These are phyloP conservation scores for Pseudorhombus dupliciocellatus DNA, from an alignment of 2,113 vertebrate genomes.

Conservation along the genomic window DNA sequence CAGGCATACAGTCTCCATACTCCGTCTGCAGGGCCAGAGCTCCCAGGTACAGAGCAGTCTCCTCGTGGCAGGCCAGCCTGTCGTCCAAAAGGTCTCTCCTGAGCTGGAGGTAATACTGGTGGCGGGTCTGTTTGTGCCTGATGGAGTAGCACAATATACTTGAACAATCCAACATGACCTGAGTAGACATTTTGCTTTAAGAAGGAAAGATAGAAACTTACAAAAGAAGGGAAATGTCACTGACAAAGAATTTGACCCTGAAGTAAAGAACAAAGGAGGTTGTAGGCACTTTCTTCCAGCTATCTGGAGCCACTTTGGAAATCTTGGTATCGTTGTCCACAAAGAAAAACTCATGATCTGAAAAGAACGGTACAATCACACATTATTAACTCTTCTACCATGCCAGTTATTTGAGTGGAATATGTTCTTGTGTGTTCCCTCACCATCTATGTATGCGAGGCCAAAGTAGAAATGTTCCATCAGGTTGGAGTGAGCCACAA, in stretches of 20 bases:
- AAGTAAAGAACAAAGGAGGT: constrained; percentile 87
- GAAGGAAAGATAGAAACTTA: constrained; percentile 74
- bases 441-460: constrained; percentile 89
- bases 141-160: not conserved
- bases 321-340: constrained; percentile 88
- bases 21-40: constrained; percentile 89
- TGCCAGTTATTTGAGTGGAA: not conserved
- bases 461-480: constrained; percentile 90
- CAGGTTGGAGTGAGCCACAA: constrained; percentile 85
- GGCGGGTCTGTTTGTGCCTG: constrained; percentile 86
- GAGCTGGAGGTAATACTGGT: constrained; percentile 92
- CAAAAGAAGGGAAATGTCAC: constrained; percentile 83
- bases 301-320: constrained; percentile 88
- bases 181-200: not conserved
- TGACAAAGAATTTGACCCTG: constrained; percentile 90
- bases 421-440: not conserved
- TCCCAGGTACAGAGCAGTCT: constrained; percentile 84
- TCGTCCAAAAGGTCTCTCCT: constrained; percentile 90
- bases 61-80: constrained; percentile 83
- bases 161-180: fast-evolving
- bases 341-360: constrained; percentile 92
- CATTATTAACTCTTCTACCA: not conserved
- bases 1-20: constrained; percentile 83
- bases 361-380: not conserved
- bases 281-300: constrained; percentile 88